Evolutionary conservation across 2,888 invertebrate genomes (phyloP).

Genomic region (Cryptocephalus moraei): DNA sequence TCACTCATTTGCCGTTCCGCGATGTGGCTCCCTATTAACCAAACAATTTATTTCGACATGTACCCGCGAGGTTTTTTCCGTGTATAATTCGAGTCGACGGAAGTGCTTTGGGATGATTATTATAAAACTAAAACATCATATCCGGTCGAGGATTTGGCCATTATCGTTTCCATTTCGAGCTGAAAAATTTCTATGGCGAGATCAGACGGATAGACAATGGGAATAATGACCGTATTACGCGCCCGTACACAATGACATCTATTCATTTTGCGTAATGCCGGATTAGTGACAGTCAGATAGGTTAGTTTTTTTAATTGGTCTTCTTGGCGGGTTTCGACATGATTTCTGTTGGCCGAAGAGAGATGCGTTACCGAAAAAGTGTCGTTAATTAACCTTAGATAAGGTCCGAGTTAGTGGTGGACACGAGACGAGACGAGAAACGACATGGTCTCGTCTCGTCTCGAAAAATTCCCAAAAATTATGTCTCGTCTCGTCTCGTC

Average conservation of each 20-base stretch:
- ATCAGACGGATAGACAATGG: no score
- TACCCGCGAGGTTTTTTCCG: conserved; percentile 1
- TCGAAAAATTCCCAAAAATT: no score
- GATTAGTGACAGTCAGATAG: conserved; percentile 3
- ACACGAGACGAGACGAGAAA: no score
- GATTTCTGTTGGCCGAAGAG: not conserved
- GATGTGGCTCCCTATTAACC: conserved; percentile 10
- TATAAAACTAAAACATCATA: conserved; percentile 26
- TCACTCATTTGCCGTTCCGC: conserved; percentile 9
- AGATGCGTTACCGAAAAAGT: no score
- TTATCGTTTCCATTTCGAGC: conserved; percentile 10
- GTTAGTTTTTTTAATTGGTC: not conserved
- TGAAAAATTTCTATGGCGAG: no score
- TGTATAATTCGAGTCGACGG: conserved; percentile 13
- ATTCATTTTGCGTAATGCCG: conserved; percentile 2
- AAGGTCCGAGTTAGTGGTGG: no score
- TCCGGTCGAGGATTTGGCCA: conserved; percentile 19
- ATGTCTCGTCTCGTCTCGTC: no score
- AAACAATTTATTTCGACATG: conserved; percentile 9
- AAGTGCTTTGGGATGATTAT: conserved; percentile 17
- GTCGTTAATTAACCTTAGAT: no score
- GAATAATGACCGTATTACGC: no score
- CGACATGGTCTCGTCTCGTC: no score
- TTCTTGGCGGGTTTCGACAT: not conserved
- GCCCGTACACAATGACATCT: no score